Evolutionary conservation across 1,140 invertebrate genomes (phyloP).

Genomic region (Bicyclus anynana): DNA sequence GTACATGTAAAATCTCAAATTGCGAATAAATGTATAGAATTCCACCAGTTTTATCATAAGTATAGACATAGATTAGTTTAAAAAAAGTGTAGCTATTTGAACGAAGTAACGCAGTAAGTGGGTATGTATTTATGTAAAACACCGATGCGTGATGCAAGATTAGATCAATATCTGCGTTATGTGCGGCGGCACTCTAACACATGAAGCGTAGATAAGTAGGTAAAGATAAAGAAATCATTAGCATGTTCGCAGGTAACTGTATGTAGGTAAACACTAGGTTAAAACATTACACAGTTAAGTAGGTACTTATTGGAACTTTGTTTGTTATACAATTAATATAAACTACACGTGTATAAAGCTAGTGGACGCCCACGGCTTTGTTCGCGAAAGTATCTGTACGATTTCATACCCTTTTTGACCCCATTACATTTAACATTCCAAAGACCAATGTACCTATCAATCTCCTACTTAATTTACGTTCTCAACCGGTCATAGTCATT

Average conservation of each 20-base stretch:
- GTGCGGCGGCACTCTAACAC: not conserved
- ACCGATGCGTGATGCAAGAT: not conserved
- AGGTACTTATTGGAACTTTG: not conserved
- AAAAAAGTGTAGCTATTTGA: not conserved
- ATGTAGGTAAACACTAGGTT: not conserved
- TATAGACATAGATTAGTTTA: too few relatives aligned
- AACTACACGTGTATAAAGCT: not conserved
- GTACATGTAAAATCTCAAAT: too few relatives aligned
- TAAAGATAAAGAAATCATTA: not conserved
- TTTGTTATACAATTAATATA: not conserved
- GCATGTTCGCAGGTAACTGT: not conserved
- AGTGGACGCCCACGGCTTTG: too few relatives aligned
- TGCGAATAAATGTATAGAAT: too few relatives aligned
- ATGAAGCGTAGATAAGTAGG: not conserved
- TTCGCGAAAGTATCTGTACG: too few relatives aligned
- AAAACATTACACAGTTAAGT: not conserved
- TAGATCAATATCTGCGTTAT: not conserved
- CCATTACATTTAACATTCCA: too few relatives aligned
- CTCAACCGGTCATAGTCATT: too few relatives aligned
- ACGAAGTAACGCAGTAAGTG: not conserved
- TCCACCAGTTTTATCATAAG: too few relatives aligned
- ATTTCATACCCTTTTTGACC: too few relatives aligned
- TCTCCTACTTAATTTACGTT: too few relatives aligned
- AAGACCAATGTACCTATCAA: too few relatives aligned
- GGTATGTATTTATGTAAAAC: not conserved